Evolutionary conservation across 2,888 invertebrate genomes (phyloP).

Genomic region (Cerceris ruficornis): DNA sequence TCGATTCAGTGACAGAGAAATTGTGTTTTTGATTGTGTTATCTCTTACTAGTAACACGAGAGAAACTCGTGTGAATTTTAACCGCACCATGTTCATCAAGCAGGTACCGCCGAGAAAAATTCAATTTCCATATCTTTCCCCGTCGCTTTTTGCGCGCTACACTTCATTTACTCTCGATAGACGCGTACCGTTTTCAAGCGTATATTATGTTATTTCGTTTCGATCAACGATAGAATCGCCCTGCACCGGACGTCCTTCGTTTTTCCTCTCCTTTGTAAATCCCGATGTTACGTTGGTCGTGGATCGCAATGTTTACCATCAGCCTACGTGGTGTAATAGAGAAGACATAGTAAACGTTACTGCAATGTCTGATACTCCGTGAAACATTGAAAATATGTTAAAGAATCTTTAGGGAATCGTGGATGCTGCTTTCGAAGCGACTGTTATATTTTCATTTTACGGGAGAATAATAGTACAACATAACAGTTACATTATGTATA

Average conservation of each 20-base stretch:
- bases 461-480: not conserved
- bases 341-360: not conserved
- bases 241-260: not conserved
- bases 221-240: not conserved
- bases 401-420: not conserved
- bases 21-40: slow-evolving; percentile 18
- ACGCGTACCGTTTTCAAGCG: slow-evolving; percentile 16
- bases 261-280: not conserved
- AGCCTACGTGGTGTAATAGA: not conserved
- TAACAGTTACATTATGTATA: not conserved
- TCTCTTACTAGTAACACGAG: slow-evolving; percentile 31
- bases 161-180: slow-evolving; percentile 15
- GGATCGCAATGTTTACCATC: not conserved
- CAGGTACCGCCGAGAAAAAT: slow-evolving; percentile 66
- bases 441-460: not conserved
- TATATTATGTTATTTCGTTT: slow-evolving; percentile 24
- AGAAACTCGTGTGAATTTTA: slow-evolving; percentile 32
- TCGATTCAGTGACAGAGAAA: slow-evolving; percentile 36
- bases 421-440: not conserved
- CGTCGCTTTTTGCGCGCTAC: slow-evolving; percentile 23
- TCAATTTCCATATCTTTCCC: not conserved
- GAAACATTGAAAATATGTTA: not conserved
- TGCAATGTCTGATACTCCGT: not conserved
- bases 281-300: not conserved
- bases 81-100: slow-evolving; percentile 74